Evolutionary conservation across 1,140 invertebrate genomes (phyloP), one percentile per base, ranked within the genome.

Genomic region (Achroia grisella): DNA sequence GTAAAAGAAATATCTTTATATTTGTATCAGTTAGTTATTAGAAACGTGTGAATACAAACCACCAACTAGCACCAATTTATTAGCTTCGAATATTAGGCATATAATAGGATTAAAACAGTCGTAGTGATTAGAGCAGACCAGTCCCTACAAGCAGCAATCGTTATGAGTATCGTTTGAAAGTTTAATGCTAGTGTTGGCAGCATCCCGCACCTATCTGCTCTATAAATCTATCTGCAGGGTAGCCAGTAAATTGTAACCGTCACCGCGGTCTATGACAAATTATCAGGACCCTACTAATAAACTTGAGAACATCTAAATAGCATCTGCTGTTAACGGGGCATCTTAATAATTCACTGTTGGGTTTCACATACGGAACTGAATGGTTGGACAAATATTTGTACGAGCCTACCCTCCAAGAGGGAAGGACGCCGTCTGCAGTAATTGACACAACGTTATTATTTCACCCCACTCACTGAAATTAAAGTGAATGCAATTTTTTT

Each of bases 221-320:
- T 44, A 75, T 77, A 75, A 77, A 73, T 75, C 69, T 59, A 54
- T 74, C 59, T 49, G 43, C 40, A 47, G 34, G 47, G 49, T 57
- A 51, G 56, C 54, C 46, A 62, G 56, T 70, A 67, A 76, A 80
- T 77, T 64, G 73, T 53, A 48, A 42, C 52, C 64, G 73, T 73
- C 71, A 70, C 56, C 65, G 53, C 59, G 42, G 54, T 36, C 55
- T 64, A 67, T 74, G 72, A 80, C 68, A 80, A 72, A 74, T 71
- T 61, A 52, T 57, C 46, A 52, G 54, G 53, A 56, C 47, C 62
- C 48, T 63, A 61, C 60, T 71, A 71, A 76, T 69, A 65, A 62
- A 62, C 54, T 63, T 43, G 54, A 61, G 60, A 58, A 56, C 59
- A 58, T 65, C 60, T 69, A 61, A 69, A 72, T 63, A 61, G 61